Evolutionary conservation across 2,888 invertebrate species (phyloP), one percentile per base, ranked within the genome.

Genomic region (Xestoiulus laeticollis): DNA sequence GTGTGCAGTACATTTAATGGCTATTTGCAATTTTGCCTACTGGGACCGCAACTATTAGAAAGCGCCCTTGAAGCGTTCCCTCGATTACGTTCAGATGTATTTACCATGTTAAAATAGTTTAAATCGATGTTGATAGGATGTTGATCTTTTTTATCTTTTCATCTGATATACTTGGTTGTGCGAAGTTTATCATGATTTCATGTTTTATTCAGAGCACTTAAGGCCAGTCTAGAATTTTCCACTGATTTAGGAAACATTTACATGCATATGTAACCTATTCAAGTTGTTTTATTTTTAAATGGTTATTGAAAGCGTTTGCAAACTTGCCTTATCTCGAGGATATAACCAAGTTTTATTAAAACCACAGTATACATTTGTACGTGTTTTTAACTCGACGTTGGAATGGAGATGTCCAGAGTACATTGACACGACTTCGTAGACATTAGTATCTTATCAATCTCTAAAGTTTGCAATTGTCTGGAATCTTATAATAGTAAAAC

Each of bases 171-270:
- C 4, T 38, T 6, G 38, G 38, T 16, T 68, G 26, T 26, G 26
- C 68, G 22, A 1, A 3, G 19, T 59, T 59, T 59, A 59, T 59
- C n/a, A 6, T n/a, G 59, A n/a, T 68, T 68, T 68, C 68, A 68
- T 68, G 68, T 68, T 68, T 68, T 68, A 68, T 68, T 68, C 68
- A 68, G 68, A 10, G 26, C 68, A 68, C 68, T 68, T 22, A 22
- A 10, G 68, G 10, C 19, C 0, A 68, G 10, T 68, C 68, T 68
- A 26, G 26, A 68, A 68, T 26, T 68, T 59, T n/a, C 68, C 26
- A 22, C 68, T 68, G 22, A 26, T 22, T 59, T 59, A 59, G n/a
- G 26, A 68, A 22, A 22, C 22, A 10, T 68, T 22, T 22, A 10
- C 12, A 22, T 59, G n/a, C 8, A 59, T 26, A 22, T 59, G n/a